These are phyloP conservation scores for Microcebus lehilahytsara DNA, from an alignment of 2,113 vertebrate species.

Conservation along the genomic window DNA sequence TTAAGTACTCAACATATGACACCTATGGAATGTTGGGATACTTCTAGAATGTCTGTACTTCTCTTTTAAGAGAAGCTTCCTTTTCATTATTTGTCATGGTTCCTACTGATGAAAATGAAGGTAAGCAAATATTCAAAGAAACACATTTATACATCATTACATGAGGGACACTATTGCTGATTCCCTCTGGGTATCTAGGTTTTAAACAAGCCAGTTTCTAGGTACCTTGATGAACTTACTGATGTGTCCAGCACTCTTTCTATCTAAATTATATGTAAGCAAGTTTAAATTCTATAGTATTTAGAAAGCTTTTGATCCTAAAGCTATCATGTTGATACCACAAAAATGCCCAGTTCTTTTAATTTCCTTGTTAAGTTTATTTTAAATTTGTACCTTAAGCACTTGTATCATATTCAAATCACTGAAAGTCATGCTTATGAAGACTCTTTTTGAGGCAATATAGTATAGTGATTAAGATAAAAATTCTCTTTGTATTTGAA, in stretches of 20 bases:
- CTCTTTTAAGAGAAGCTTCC: background rate
- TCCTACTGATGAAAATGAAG: background rate
- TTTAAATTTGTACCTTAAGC: background rate
- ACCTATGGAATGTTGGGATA: background rate
- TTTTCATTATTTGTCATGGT: background rate
- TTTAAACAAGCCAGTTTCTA: constrained; percentile 3
- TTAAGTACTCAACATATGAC: background rate
- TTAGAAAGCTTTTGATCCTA: background rate
- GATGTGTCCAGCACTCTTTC: background rate
- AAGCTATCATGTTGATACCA: background rate
- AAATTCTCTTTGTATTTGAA: background rate
- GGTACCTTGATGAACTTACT: background rate
- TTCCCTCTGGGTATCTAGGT: background rate
- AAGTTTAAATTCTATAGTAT: background rate
- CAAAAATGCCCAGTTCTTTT: background rate
- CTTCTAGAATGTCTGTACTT: background rate
- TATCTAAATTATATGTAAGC: background rate
- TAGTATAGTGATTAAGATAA: background rate
- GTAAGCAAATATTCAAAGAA: background rate
- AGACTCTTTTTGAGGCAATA: background rate
- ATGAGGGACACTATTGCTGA: background rate
- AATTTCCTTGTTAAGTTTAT: background rate
- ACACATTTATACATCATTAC: background rate
- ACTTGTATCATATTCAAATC: background rate
- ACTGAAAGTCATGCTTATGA: background rate